These are phyloP conservation scores for Elachura formosa DNA, from an alignment of 2,113 vertebrate genomes.

Conservation along the genomic window DNA sequence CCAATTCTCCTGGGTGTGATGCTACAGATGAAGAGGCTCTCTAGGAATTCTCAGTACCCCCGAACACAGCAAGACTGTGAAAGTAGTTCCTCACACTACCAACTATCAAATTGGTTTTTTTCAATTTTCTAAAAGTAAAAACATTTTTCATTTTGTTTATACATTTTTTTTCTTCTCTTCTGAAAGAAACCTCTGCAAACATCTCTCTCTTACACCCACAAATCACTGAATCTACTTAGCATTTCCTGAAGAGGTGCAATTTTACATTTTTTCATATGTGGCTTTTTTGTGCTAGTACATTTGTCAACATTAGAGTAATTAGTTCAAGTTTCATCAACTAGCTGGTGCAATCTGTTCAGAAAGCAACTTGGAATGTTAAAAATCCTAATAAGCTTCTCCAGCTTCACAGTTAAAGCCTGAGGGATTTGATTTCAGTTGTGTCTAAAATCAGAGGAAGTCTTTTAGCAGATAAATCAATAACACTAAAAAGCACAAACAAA, in stretches of 20 bases:
- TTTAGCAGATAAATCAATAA: conserved; percentile 8
- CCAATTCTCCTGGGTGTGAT: accelerated
- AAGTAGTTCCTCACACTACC: neutral
- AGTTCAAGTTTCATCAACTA: conserved; percentile 77
- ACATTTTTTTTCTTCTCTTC: neutral
- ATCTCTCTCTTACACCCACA: conserved; percentile 44
- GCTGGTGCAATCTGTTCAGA: conserved; percentile 76
- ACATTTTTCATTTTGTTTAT: conserved; percentile 16
- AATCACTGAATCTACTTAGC: conserved; percentile 62
- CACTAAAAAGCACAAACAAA: neutral
- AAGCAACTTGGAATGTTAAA: conserved; percentile 69
- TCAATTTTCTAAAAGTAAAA: neutral
- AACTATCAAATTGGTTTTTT: neutral
- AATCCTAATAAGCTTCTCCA: conserved; percentile 55
- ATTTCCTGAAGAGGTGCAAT: conserved; percentile 65
- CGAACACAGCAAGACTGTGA: neutral
- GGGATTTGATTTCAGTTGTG: conserved; percentile 32
- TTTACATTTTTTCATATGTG: conserved; percentile 61
- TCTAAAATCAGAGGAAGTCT: conserved; percentile 6
- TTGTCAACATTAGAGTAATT: conserved; percentile 80
- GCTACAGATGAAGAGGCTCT: neutral
- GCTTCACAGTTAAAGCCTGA: conserved; percentile 17
- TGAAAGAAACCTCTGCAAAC: conserved; percentile 34
- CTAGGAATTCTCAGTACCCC: neutral
- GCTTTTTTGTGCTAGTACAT: conserved; percentile 66